Conservation (phyloP, 2,797 vertebrate genomes). For the Molossus alvarezi region DNA sequence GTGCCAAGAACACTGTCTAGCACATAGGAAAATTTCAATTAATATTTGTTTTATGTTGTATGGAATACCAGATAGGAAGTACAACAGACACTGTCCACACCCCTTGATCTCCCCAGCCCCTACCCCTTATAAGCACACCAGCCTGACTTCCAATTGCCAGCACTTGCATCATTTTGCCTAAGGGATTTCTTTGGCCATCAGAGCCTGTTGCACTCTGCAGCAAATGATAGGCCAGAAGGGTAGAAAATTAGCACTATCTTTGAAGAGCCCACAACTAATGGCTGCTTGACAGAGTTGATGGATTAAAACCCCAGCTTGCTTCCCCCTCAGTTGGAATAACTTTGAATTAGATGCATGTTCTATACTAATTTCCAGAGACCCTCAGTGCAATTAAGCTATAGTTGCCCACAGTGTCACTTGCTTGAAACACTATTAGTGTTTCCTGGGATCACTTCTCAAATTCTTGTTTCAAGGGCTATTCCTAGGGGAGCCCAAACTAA, state of each 20-base stretch:
- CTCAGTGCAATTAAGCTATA: conserved; percentile 10
- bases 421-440: conserved; percentile 48
- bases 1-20: conserved; percentile 9
- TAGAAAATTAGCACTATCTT: conserved; percentile 28
- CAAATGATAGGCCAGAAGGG: neutral
- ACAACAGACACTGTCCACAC: neutral
- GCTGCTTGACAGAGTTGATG: conserved; percentile 8
- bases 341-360: conserved; percentile 8
- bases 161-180: neutral
- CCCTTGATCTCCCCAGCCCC: neutral
- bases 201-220: neutral
- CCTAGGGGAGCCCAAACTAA: conserved; percentile 56
- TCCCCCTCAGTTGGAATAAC: neutral
- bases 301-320: conserved; percentile 24
- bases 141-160: neutral
- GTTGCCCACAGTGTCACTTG: conserved; percentile 14
- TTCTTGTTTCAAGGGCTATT: conserved; percentile 60
- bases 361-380: neutral
- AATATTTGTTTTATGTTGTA: conserved; percentile 59
- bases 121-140: neutral
- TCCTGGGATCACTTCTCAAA: conserved; percentile 26
- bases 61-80: conserved; percentile 3
- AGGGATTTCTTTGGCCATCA: neutral
- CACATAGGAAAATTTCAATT: conserved; percentile 27
- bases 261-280: neutral